Conservation (phyloP, 2,888 invertebrate species). For the Latheticus oryzae region DNA sequence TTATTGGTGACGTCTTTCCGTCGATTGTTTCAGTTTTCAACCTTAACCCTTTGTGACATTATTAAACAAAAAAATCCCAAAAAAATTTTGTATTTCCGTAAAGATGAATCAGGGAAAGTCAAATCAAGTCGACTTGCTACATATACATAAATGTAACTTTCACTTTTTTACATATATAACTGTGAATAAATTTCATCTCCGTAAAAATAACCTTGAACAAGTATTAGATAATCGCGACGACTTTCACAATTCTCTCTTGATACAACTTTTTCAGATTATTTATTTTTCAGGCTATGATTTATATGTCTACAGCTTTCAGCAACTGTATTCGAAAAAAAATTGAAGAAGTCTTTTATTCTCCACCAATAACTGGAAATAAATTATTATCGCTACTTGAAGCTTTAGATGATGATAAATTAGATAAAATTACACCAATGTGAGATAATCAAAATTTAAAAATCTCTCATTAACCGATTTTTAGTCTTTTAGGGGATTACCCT, state of each 20-base stretch:
- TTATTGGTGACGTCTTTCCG: no score
- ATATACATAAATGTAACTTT: conserved; percentile 7
- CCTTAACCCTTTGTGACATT: no score
- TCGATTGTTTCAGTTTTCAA: no score
- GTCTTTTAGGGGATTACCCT: conserved; percentile 50
- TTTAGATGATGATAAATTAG: conserved; percentile 63
- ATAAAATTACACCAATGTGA: conserved; percentile 58
- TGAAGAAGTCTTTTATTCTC: conserved; percentile 69
- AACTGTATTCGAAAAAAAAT: conserved; percentile 70
- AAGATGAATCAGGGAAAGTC: not conserved
- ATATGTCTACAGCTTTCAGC: conserved; percentile 76
- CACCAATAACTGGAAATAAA: conserved; percentile 62
- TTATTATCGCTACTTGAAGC: conserved; percentile 64
- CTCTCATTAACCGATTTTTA: conserved; percentile 6
- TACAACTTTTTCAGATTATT: not conserved
- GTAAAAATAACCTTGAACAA: conserved; percentile 12
- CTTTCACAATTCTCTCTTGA: conserved; percentile 10
- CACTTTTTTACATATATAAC: conserved; percentile 11
- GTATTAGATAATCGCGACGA: conserved; percentile 15
- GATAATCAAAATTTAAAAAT: conserved; percentile 35
- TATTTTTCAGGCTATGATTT: conserved; percentile 64
- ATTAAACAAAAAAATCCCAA: no score
- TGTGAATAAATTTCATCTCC: conserved; percentile 16
- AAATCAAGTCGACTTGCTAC: not conserved
- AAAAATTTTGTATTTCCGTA: conserved; percentile 20